Evolutionary conservation across 1,140 invertebrate genomes (phyloP).

Genomic region (Cydia fagiglandana): DNA sequence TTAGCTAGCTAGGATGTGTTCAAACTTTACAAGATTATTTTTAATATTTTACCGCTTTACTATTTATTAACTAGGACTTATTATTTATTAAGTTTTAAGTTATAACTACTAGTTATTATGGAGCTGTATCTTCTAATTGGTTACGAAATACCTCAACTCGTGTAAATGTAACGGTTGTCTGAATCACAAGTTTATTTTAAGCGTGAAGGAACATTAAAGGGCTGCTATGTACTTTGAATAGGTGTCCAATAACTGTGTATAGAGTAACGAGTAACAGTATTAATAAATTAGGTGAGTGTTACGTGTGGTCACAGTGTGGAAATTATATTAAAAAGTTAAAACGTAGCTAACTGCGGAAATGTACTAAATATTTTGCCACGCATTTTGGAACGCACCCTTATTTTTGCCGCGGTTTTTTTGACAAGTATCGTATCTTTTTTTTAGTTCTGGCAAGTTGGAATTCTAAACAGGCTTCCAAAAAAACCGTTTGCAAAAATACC

Average conservation of each 20-base stretch:
- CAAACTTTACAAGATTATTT: slow-evolving; percentile 61
- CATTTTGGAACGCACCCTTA: slow-evolving; percentile 7
- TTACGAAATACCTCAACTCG: slow-evolving; percentile 42
- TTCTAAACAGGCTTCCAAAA: background rate
- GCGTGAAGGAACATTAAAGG: slow-evolving; percentile 33
- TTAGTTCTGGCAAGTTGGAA: background rate
- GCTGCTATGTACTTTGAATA: slow-evolving; percentile 39
- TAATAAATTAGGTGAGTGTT: slow-evolving; percentile 53
- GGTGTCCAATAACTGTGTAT: slow-evolving; percentile 41
- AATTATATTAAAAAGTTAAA: slow-evolving; percentile 31
- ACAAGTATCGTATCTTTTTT: background rate
- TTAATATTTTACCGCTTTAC: slow-evolving; percentile 62
- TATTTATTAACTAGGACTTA: slow-evolving; percentile 59
- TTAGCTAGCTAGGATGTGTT: slow-evolving; percentile 72
- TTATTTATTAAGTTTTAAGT: slow-evolving; percentile 54
- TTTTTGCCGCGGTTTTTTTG: background rate
- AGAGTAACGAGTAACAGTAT: slow-evolving; percentile 64
- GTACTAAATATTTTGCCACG: slow-evolving; percentile 23
- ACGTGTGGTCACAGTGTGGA: slow-evolving; percentile 41
- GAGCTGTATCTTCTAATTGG: slow-evolving; percentile 34
- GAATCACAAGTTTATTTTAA: slow-evolving; percentile 32
- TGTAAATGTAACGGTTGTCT: slow-evolving; percentile 34
- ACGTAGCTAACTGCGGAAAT: slow-evolving; percentile 19
- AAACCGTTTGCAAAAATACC: background rate
- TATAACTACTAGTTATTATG: slow-evolving; percentile 38